Base-by-base conservation (phyloP, 2,797 vertebrate genomes). In the Ambastaia sidthimunki region DNA sequence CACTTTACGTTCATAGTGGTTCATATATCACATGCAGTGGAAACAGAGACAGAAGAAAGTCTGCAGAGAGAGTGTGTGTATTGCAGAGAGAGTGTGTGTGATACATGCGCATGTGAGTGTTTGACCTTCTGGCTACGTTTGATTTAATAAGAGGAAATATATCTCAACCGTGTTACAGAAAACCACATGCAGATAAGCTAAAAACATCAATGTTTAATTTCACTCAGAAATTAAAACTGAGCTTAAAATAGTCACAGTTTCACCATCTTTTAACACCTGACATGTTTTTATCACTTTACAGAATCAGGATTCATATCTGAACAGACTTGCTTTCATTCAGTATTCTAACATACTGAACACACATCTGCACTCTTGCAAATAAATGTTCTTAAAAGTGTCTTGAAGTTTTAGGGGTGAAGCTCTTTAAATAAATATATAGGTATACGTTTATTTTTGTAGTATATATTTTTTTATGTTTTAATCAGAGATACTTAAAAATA, bases 41-140 rank as follows among this genome's bases (percentile, higher is more conserved):
- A 79, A 79, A 65, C 9, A 28, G 28, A 28, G 28, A 28, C 28
- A 28, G 37, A 7, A 41, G 6, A 41, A 5, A 41, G 37, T 41
- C 2, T 41, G 37, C 37, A 41, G 6, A 41, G 6, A 41, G 37
- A 7, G 37, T 41, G 37, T 41, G 37, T 41, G 37, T 41, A 9
- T 6, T 9, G 7, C 37, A 41, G 37, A 41, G 6, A 9, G 37
- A 41, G 37, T 41, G 37, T 41, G 6, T 41, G 37, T 41, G 37
- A 41, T 41, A 9, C 7, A 41, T 28, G 28, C 4, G 28, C 28
- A 28, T 28, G 28, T 28, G 28, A 28, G 28, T 2, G 67, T 74
- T 71, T 71, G 41, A 78, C 84, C 52, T 18, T n/a, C 34, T 65
- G 60, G 52, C 68, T n/a, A 21, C 59, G 28, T 82, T 78, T 60